Base-by-base conservation (phyloP, 2,113 vertebrate genomes). In the Proteles cristata region DNA sequence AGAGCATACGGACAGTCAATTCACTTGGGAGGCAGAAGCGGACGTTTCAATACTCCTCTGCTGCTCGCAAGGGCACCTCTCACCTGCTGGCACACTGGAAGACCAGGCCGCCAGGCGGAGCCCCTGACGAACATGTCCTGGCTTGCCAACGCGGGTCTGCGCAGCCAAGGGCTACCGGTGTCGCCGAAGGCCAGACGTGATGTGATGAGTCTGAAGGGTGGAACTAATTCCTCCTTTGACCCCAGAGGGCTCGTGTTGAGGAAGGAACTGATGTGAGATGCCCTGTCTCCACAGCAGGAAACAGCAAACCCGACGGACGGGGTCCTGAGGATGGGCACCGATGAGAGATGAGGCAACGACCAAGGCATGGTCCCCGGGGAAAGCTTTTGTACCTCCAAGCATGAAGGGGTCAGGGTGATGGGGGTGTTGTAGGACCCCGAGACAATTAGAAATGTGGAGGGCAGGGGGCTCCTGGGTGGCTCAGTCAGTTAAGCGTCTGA, bases 61-160 rank as follows among this genome's bases (percentile, higher is more conserved):
- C 85, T 7, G 12, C 23, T 69, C 43, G 31, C 31, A 35, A 43
- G 61, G 35, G 7, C 2, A 12, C 25, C 33, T 53, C 5, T 74
- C 2, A 28, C 28, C n/a, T 69, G 48, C 23, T 0, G 15, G 16
- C 16, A 66, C 26, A 5, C 28, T 9, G 10, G 28, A 83, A 35
- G 45, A 5, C 33, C 21, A 65, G 28, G 7, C 21, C 11, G 23
- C 28, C 21, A 16, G 16, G 11, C 1, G 17, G 55, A n/a, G 53
- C n/a, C 14, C 9, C 2, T 65, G 11, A 14, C 4, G 10, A 10
- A 33, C 3, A 5, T 2, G 0, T 73, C 55, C 19, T 1, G 25
- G 7, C 2, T 16, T 17, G 76, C n/a, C 11, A 1, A 28, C 0
- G 0, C 23, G 33, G 11, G 8, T 11, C 31, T 68, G 48, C 2